A percentile compares a stretch with the other conserved stretches of the same genome.
phyloP scores from a whole-genome alignment of 2,113 vertebrate genomes.

The Aptenodytes patagonicus region DNA sequence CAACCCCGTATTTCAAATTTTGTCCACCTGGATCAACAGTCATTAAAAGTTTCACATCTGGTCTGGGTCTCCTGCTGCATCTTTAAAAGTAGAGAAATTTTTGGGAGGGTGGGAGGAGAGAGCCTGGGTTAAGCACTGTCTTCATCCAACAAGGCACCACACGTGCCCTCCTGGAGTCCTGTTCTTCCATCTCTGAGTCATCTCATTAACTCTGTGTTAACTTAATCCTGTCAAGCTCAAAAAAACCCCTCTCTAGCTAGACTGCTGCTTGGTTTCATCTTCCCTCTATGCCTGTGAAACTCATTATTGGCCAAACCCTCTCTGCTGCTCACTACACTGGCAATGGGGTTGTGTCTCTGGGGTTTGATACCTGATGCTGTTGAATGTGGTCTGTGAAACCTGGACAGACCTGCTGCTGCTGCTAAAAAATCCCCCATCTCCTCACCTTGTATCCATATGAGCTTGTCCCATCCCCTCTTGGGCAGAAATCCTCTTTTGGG shows the following conservation, averaged over 20 bases:
- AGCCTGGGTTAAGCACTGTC: neutral
- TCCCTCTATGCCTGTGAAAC: neutral
- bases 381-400: neutral
- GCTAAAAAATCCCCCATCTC: neutral
- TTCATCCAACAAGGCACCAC: neutral
- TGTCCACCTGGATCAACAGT: neutral
- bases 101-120: neutral
- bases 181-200: neutral
- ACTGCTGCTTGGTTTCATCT: neutral
- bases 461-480: neutral
- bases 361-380: neutral
- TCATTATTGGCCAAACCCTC: neutral
- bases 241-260: neutral
- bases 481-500: neutral
- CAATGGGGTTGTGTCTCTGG: neutral
- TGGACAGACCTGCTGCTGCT: neutral
- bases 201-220: neutral
- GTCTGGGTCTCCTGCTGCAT: neutral
- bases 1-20: neutral
- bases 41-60: neutral
- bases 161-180: rapidly evolving
- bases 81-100: neutral
- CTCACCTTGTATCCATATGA: rapidly evolving
- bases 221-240: neutral
- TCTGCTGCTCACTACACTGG: neutral